Percentiles rank a stretch among this genome's conserved stretches.
These are phyloP conservation scores for Lerista edwardsae DNA, from an alignment of 2,797 vertebrate genomes.

Conservation along the genomic window DNA sequence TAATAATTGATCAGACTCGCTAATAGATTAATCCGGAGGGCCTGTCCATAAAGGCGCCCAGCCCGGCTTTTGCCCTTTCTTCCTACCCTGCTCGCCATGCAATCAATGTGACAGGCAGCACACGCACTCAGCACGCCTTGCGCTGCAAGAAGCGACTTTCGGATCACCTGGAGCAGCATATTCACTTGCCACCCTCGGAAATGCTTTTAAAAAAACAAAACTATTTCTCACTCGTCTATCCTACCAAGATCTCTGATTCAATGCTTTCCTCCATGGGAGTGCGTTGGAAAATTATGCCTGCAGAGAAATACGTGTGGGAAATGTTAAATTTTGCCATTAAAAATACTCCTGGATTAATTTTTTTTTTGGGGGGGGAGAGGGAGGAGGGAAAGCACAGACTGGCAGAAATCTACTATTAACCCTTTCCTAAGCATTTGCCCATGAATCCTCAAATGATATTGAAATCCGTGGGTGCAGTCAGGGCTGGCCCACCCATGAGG, in stretches of 20 bases:
- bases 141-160: neutral
- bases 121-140: neutral
- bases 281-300: neutral
- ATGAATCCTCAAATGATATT: neutral
- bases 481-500: no score
- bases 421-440: neutral
- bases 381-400: neutral
- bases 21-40: neutral
- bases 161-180: neutral
- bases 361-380: neutral
- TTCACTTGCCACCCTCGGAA: neutral
- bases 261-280: neutral
- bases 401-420: neutral
- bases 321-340: neutral
- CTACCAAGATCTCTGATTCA: neutral
- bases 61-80: neutral
- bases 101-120: neutral
- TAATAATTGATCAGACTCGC: neutral
- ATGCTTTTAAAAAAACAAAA: neutral
- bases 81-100: neutral
- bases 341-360: neutral
- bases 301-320: neutral
- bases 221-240: neutral
- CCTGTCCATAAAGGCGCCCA: neutral
- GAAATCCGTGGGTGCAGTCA: neutral